phyloP scores from a whole-genome alignment of 2,113 vertebrate genomes.

The Melanocharis versteri region DNA sequence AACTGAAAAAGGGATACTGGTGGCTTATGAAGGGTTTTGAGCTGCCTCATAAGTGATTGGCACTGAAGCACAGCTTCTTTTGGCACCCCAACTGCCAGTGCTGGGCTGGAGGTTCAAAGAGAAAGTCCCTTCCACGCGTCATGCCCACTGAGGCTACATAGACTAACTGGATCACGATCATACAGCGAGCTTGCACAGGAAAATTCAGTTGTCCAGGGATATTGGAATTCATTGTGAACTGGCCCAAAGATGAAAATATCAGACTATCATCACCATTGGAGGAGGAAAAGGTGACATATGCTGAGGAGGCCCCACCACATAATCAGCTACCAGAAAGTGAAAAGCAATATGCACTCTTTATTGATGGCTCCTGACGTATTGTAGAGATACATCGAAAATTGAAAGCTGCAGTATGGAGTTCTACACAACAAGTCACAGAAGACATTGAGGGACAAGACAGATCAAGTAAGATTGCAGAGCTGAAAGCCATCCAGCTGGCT shows the following conservation, averaged over 20 bases:
- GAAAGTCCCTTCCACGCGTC: background rate
- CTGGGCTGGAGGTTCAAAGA: background rate
- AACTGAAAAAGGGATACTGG: background rate
- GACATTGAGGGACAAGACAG: background rate
- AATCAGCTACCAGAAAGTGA: background rate
- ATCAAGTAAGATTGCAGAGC: background rate
- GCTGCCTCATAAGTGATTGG: background rate
- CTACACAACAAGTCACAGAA: background rate
- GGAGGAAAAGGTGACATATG: background rate
- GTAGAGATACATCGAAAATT: background rate
- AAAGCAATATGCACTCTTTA: background rate
- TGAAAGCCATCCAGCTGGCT: background rate
- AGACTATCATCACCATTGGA: background rate
- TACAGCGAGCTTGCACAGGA: background rate
- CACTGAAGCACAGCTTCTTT: background rate
- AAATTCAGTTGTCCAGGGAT: background rate
- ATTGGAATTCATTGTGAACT: background rate
- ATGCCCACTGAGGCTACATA: background rate
- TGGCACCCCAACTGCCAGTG: background rate
- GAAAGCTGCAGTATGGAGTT: background rate
- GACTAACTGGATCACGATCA: background rate
- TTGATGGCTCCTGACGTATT: background rate
- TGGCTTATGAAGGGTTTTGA: background rate
- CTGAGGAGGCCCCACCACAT: background rate
- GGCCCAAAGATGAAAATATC: background rate